These are phyloP conservation scores for Drosophila maculinotata DNA, from an alignment of 2,888 invertebrate genomes.

Conservation along the genomic window DNA sequence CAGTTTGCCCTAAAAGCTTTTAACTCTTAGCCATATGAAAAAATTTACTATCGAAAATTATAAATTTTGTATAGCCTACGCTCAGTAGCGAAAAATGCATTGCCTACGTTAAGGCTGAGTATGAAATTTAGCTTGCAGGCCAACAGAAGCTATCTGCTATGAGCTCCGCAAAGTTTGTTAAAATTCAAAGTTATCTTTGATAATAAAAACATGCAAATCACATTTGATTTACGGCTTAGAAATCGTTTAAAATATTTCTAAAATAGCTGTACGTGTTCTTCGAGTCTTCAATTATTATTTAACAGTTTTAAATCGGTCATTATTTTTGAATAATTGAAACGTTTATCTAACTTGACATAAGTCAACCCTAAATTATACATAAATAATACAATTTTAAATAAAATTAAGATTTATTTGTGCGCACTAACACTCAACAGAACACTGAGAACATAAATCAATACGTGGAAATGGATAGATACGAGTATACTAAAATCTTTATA, in stretches of 20 bases:
- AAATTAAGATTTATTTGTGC: constrained; percentile 2
- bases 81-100: neutral
- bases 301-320: too few species aligned
- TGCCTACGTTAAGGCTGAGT: constrained; percentile 14
- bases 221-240: too few species aligned
- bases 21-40: too few species aligned
- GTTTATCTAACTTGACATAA: neutral
- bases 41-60: neutral
- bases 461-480: constrained; percentile 17
- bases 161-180: neutral
- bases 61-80: too few species aligned
- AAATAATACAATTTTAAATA: neutral
- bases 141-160: constrained; percentile 19
- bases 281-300: too few species aligned
- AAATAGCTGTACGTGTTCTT: too few species aligned
- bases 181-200: neutral
- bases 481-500: neutral
- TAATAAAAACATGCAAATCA: neutral
- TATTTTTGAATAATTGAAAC: neutral
- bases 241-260: too few species aligned
- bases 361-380: neutral
- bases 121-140: neutral
- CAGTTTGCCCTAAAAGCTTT: too few species aligned
- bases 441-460: constrained; percentile 20
- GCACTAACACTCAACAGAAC: neutral